Base-by-base conservation (phyloP, 2,797 vertebrate species). In the Iguana delicatissima region DNA sequence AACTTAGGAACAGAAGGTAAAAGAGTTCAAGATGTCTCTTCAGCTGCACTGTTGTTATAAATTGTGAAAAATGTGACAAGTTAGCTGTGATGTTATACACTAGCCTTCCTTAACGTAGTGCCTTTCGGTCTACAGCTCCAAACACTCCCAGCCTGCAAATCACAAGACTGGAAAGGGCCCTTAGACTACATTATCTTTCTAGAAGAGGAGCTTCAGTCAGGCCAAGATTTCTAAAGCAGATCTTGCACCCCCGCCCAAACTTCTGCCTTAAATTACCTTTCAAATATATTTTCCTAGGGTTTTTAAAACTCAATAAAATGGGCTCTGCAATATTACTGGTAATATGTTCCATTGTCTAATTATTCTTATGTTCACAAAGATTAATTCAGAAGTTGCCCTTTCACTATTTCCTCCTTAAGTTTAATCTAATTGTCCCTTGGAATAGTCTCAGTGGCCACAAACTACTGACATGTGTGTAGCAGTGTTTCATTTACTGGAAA, bases 311-410 rank as follows among this genome's bases (percentile, higher is more conserved):
- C 35, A 73, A 22, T 72, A 57, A 86, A 57, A 55, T 12, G 59
- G 79, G 12, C 12, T 57, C 50, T 67, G 16, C 77, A 73, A 52
- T 4, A 85, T 85, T 73, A 20, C n/a, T 26, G 20, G 77, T 81
- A 81, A 87, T 76, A 8, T 74, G 38, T 82, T 90, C 69, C 89
- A 90, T 90, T 62, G 84, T 73, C 67, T 86, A 76, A 90, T 83
- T 82, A 82, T 82, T 86, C 67, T 72, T 64, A 35, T 12, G 29
- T 86, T 62, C 55, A 22, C 6, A 80, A 86, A 81, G 52, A 81
- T 90, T 57, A 80, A 80, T 80, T 81, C 29, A 82, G 57, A 90
- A 74, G 12, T 80, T 76, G 38, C 14, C 52, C 20, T 59, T 86
- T 81, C 74, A 76, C 62, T 86, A 62, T 90, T 87, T 76, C 80